Conservation (phyloP, 2,797 vertebrate species). For the Gallinago solitaria region DNA sequence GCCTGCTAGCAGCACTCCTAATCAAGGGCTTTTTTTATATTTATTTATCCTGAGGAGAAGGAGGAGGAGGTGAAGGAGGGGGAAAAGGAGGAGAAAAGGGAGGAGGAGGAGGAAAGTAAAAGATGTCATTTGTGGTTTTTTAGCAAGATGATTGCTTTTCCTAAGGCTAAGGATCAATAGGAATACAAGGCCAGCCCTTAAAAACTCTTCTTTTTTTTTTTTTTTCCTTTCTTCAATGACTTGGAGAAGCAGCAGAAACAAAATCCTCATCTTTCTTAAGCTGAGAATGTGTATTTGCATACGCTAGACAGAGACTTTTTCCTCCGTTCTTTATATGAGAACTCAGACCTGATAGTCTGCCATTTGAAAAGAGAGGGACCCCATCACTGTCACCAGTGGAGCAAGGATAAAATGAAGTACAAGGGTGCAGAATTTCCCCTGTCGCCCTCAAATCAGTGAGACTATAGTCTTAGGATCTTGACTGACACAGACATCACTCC, state of each 20-base stretch:
- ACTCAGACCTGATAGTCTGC: not conserved
- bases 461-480: not conserved
- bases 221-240: not conserved
- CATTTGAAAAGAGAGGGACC: not conserved
- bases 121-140: not conserved
- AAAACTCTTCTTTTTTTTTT: not conserved
- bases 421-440: not conserved
- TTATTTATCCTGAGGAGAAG: not conserved
- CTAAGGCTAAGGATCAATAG: not conserved
- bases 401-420: not conserved
- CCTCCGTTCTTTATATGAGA: not conserved
- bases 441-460: not conserved
- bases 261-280: not conserved
- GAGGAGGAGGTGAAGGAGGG: too few relatives aligned
- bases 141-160: not conserved
- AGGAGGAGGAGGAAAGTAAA: not conserved
- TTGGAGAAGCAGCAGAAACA: not conserved
- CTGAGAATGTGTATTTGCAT: not conserved
- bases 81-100: too few relatives aligned
- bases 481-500: not conserved
- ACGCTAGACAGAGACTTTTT: not conserved
- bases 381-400: not conserved
- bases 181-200: not conserved
- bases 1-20: not conserved
- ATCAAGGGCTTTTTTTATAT: not conserved